A percentile compares a stretch with the other conserved stretches of the same genome.
These are phyloP conservation scores for Drosophila cardini DNA, from an alignment of 1,140 invertebrate species.

Conservation along the genomic window DNA sequence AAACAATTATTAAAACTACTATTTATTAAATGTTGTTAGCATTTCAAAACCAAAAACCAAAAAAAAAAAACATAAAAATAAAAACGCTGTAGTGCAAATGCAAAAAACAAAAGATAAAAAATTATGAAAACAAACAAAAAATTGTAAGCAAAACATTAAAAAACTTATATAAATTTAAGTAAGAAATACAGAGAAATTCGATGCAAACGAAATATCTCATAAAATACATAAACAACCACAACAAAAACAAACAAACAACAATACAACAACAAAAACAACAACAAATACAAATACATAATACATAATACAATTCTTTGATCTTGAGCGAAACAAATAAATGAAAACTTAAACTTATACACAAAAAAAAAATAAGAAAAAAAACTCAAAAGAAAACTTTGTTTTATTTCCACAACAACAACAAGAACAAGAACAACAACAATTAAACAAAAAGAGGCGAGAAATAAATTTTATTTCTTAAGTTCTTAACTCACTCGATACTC, in stretches of 20 bases:
- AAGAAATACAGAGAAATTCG: conserved; percentile 50
- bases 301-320: conserved; percentile 73
- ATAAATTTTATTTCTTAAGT: conserved; percentile 33
- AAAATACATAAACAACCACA: conserved; percentile 47
- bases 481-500: conserved; percentile 62
- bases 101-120: conserved; percentile 51
- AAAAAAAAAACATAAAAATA: conserved; percentile 57
- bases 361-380: conserved; percentile 65
- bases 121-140: conserved; percentile 51
- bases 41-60: conserved; percentile 61
- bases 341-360: conserved; percentile 83
- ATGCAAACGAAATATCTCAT: conserved; percentile 47
- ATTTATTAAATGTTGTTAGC: conserved; percentile 83
- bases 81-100: conserved; percentile 78
- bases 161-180: conserved; percentile 79
- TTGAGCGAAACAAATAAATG: conserved; percentile 82
- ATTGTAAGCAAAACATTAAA: conserved; percentile 74
- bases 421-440: conserved; percentile 21
- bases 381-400: conserved; percentile 80
- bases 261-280: conserved; percentile 55
- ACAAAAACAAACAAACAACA: conserved; percentile 57
- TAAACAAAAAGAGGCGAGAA: conserved; percentile 18
- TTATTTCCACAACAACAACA: conserved; percentile 58
- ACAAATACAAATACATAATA: conserved; percentile 44
- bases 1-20: conserved; percentile 75